Base-by-base conservation (phyloP, 2,888 invertebrate species). In the Trachelus troglodyta region DNA sequence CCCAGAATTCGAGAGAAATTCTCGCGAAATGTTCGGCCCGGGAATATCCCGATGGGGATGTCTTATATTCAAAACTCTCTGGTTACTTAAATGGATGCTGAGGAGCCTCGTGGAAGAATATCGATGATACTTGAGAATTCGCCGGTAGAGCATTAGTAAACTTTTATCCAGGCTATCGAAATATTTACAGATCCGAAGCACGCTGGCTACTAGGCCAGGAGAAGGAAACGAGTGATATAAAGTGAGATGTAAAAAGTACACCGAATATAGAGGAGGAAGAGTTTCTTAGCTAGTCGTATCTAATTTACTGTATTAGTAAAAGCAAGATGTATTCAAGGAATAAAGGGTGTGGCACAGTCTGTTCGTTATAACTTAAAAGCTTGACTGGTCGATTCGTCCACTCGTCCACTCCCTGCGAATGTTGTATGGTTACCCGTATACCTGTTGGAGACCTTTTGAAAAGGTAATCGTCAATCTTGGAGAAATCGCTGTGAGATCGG, bases 81-180 rank as follows among this genome's bases (percentile, higher is more conserved):
- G 74, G 69, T 30, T 84, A 82, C 84, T 84, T 82, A 79, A 84
- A 84, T 81, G 80, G 81, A 83, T 82, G 83, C 85, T 77, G 83
- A 81, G 84, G 82, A 56, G 56, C 56, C 23, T 15, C 56, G 9
- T 1, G 56, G 56, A 56, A 56, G 85, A 82, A 81, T 83, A 86
- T 88, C 86, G 86, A 88, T 86, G 86, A 81, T 85, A 85, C 88
- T 87, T 81, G 84, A 84, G 31, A 74, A 37, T 31, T 15, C 69
- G 33, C 33, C 75, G 69, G 35, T 6, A 37, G 31, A 33, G 74
- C 74, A 84, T 88, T 86, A 83, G 83, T 84, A 81, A 85, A 87
- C 84, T 86, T 78, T 85, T 84, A 75, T 79, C 75, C 79, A 76
- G 76, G 77, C 69, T 80, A 81, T 81, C 78, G 81, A 82, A 81